Base-by-base conservation (phyloP, 2,113 vertebrate genomes). In the Castor canadensis region DNA sequence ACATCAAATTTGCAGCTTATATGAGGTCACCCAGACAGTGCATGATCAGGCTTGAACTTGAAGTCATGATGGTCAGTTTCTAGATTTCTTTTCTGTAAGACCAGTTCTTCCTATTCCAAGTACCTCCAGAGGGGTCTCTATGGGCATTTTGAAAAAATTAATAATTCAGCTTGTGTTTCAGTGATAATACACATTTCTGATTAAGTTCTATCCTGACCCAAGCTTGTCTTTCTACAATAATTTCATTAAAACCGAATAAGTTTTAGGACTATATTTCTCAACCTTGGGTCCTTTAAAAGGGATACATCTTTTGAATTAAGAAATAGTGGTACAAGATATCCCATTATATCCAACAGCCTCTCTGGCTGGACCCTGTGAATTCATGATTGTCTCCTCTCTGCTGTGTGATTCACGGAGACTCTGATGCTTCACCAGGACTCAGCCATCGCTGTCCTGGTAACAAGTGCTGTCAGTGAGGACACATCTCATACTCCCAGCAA, bases 401-500 rank as follows among this genome's bases (percentile, higher is more conserved):
- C 35, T 30, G 13, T 15, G 60, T 67, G 85, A 20, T n/a, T 80
- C 32, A 5, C 1, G 10, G 69, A 15, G 12, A 58, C 28, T 32
- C 66, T 11, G 2, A 3, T 45, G 40, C n/a, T 20, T 66, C 32
- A 3, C 47, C 0, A 38, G 54, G 15, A n/a, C 54, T 1, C 5
- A 52, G 64, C 26, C 45, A 9, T 22, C 0, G 0, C 30, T 30
- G 16, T 91, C 83, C 67, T 45, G 79, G 87, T 75, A 72, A 80
- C 87, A 30, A 67, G 85, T 0, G 1, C 67, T 54, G 67, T 49
- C 19, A 9, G 8, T 13, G 32, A 52, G 30, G 83, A 60, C 1
- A 0, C 12, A 4, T 9, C 5, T 0, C 9, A 1, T 1, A 0
- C 20, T 38, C 80, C 17, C 7, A 1, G 47, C 16, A 40, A 16